Conservation (phyloP, 2,797 vertebrate species). For the Poliocrania exsul region DNA sequence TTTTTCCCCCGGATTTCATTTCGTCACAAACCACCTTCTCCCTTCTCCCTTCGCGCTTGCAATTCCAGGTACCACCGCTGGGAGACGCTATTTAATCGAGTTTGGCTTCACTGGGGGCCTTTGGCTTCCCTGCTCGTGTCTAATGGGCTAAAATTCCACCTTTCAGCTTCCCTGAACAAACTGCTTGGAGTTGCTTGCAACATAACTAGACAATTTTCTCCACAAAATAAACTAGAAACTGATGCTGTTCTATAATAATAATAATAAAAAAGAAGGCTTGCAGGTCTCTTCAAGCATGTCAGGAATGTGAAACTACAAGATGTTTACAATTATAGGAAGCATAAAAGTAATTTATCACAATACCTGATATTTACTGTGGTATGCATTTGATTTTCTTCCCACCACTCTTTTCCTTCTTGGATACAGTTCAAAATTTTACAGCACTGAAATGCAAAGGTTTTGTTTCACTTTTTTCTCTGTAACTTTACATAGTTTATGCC, state of each 20-base stretch:
- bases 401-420: not conserved
- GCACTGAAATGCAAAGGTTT: not conserved
- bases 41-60: not conserved
- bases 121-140: not conserved
- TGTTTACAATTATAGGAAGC: slow-evolving; percentile 43
- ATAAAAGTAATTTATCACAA: slow-evolving; percentile 3
- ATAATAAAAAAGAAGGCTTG: not conserved
- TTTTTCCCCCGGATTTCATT: not conserved
- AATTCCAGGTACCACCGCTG: slow-evolving; percentile 21
- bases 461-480: not conserved
- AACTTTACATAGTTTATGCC: not conserved
- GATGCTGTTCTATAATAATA: not conserved
- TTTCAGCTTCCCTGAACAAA: slow-evolving; percentile 19
- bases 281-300: slow-evolving; percentile 6
- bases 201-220: not conserved
- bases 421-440: not conserved
- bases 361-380: not conserved
- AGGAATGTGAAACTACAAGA: slow-evolving; percentile 38
- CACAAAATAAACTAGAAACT: slow-evolving; percentile 49
- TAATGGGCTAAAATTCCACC: not conserved
- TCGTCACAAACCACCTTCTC: not conserved
- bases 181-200: slow-evolving; percentile 33
- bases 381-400: not conserved
- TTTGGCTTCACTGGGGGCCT: not conserved
- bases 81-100: slow-evolving; percentile 63